A percentile compares a stretch with the other conserved stretches of the same genome.
Evolutionary conservation across 2,797 vertebrate genomes (phyloP).

Genomic region (Onychomys arenicola): DNA sequence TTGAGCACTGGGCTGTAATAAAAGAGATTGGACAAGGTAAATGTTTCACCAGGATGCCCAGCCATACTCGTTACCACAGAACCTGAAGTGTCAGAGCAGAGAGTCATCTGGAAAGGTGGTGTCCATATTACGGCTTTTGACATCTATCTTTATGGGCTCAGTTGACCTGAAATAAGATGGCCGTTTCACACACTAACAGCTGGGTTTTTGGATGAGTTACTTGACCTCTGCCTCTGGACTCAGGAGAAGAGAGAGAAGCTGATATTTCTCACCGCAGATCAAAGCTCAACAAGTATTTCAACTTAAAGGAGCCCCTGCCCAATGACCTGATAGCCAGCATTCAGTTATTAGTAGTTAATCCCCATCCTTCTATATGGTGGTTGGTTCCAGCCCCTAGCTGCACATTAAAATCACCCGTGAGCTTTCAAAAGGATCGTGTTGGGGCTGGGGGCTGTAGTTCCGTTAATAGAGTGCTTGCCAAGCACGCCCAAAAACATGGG

Average conservation of each 20-base stretch:
- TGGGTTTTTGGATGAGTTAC: not conserved
- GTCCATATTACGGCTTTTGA: slow-evolving; percentile 39
- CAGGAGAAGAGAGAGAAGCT: slow-evolving; percentile 46
- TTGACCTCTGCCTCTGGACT: slow-evolving; percentile 58
- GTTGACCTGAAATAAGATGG: slow-evolving; percentile 59
- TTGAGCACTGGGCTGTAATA: slow-evolving; percentile 57
- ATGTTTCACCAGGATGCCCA: slow-evolving; percentile 5
- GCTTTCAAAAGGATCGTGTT: not conserved
- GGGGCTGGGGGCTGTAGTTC: not conserved
- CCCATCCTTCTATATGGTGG: not conserved
- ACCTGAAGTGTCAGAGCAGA: not conserved
- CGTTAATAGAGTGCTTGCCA: not conserved
- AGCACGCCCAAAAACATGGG: not conserved
- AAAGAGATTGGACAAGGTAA: slow-evolving; percentile 48
- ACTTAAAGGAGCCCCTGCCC: not conserved
- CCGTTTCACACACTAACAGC: slow-evolving; percentile 49
- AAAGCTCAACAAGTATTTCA: slow-evolving; percentile 13
- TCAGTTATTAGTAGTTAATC: slow-evolving; percentile 1
- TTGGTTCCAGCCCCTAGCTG: not conserved
- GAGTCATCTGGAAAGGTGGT: not conserved
- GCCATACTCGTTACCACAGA: slow-evolving; percentile 39
- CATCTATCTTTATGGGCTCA: slow-evolving; percentile 31
- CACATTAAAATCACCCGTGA: not conserved
- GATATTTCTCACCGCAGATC: slow-evolving; percentile 1
- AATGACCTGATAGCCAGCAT: not conserved